These are phyloP conservation scores for Cherax quadricarinatus DNA, from an alignment of 1,140 invertebrate species.

Conservation along the genomic window DNA sequence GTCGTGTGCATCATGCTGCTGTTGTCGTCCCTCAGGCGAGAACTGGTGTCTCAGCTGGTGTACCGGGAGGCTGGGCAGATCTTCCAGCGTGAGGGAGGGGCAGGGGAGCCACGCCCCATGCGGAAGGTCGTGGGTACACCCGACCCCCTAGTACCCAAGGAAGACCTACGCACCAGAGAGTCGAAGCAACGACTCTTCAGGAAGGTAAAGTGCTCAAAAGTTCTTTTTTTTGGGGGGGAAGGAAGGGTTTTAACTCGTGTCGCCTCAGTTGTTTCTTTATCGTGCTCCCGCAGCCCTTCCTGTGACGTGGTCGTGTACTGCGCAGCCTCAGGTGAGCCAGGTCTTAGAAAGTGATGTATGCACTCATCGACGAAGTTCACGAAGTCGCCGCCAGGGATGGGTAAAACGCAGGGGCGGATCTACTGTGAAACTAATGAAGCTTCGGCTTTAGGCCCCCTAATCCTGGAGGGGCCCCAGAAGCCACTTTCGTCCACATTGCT, in stretches of 20 bases:
- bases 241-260: neutral
- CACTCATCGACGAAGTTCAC: too few relatives aligned
- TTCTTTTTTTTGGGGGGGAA: neutral
- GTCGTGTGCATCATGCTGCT: neutral
- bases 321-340: too few relatives aligned
- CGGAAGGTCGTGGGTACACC: conserved; percentile 24
- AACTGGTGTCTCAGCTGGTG: conserved; percentile 54
- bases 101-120: conserved; percentile 43
- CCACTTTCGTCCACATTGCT: too few relatives aligned
- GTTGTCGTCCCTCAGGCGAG: conserved; percentile 4
- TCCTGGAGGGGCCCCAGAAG: too few relatives aligned
- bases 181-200: conserved; percentile 32
- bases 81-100: conserved; percentile 43
- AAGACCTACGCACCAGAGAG: conserved; percentile 12
- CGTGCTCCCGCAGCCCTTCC: too few relatives aligned
- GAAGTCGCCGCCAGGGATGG: too few relatives aligned
- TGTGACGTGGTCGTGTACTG: too few relatives aligned
- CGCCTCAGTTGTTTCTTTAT: too few relatives aligned
- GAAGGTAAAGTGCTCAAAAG: conserved; percentile 6
- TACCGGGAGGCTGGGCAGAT: conserved; percentile 54
- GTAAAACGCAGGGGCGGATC: too few relatives aligned
- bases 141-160: conserved; percentile 1
- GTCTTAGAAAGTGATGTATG: too few relatives aligned
- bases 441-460: too few relatives aligned
- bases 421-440: too few relatives aligned